Base-by-base conservation (phyloP, 2,113 vertebrate genomes). In the Setophaga petechia region DNA sequence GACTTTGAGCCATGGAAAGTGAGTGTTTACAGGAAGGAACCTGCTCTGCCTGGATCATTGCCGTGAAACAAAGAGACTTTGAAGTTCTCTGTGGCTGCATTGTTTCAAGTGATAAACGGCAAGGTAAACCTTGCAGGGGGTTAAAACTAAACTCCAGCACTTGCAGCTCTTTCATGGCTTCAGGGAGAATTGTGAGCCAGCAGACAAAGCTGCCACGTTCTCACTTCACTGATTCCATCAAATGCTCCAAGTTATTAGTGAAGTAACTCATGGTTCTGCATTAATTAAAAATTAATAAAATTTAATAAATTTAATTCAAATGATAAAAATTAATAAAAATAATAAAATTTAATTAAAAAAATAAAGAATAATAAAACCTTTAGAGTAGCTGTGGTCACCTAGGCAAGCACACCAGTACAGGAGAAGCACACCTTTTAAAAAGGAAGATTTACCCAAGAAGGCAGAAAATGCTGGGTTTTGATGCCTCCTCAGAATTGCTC, bases 11-110 rank as follows among this genome's bases (percentile, higher is more conserved):
- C 27, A 28, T 11, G 35, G 19, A 69, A 87, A 86, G 58, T 4
- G n/a, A 81, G 41, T 55, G 89, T 89, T 96, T 59, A 80, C 47
- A 72, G 69, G 94, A 90, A 93, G 83, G 72, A 93, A 90, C 83
- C 86, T 82, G 59, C 49, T 91, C 62, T 89, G 68, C 77, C 73
- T 66, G 54, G 39, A 59, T 84, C 24, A 5, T 43, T 81, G 73
- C 76, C 61, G 33, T 27, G 35, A 58, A 94, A 28, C 58, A 51
- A 90, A 89, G 51, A 19, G 61, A 81, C 89, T 91, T 87, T 71
- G 76, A 94, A 92, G 75, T 68, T 67, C 76, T 83, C 52, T 0
- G 0, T 5, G 43, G 49, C 68, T 77, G 84, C 68, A 77, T n/a
- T 81, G 84, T 89, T 96, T 66, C 54, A 54, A 3, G 2, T 11